Evolutionary conservation across 2,888 invertebrate species (phyloP).

Genomic region (Dilophus febrilis): DNA sequence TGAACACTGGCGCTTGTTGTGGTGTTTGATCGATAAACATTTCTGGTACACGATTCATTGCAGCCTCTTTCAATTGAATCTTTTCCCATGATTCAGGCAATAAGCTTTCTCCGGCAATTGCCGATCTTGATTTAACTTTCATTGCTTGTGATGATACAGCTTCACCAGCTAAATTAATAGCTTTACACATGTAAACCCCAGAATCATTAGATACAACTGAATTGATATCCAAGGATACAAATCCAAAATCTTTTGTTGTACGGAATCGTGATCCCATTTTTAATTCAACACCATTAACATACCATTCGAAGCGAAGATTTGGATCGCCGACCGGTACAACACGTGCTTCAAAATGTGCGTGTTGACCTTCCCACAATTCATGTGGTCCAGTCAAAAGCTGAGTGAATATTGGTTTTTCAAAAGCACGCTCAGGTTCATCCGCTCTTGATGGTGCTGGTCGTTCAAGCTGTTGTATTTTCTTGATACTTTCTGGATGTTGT

Average conservation of each 20-base stretch:
- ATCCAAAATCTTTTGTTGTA: conserved; percentile 85
- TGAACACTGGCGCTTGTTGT: conserved; percentile 89
- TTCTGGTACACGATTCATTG: conserved; percentile 77
- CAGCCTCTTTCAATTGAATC: conserved; percentile 79
- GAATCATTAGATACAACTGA: conserved; percentile 79
- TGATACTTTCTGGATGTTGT: conserved; percentile 86
- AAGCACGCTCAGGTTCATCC: conserved; percentile 62
- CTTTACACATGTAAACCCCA: conserved; percentile 86
- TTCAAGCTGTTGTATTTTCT: conserved; percentile 74
- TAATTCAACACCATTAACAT: conserved; percentile 81
- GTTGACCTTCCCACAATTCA: conserved; percentile 80
- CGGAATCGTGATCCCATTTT: conserved; percentile 86
- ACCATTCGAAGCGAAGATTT: conserved; percentile 86
- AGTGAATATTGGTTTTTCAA: conserved; percentile 85
- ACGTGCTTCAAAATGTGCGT: conserved; percentile 78
- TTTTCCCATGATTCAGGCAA: conserved; percentile 87
- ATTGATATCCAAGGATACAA: conserved; percentile 80
- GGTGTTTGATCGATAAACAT: conserved; percentile 73
- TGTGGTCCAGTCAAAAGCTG: conserved; percentile 73
- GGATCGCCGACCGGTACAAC: conserved; percentile 91
- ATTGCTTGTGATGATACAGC: conserved; percentile 82
- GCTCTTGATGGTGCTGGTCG: conserved; percentile 49
- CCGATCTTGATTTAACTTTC: conserved; percentile 69
- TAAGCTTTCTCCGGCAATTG: conserved; percentile 65
- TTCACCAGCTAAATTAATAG: conserved; percentile 84